Conservation (phyloP, 2,888 invertebrate species). For the Cheilosia pagana region DNA sequence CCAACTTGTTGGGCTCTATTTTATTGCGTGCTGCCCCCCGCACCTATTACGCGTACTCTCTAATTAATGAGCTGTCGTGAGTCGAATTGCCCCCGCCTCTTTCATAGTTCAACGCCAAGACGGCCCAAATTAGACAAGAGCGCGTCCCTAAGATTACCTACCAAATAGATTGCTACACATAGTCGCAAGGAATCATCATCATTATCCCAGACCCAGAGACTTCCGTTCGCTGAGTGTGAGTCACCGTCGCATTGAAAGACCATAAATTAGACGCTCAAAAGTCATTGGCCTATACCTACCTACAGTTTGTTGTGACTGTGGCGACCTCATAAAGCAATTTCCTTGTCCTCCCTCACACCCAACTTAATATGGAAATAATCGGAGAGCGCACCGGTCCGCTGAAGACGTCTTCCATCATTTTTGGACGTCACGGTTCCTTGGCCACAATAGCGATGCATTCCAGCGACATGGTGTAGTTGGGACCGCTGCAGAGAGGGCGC, state of each 20-base stretch:
- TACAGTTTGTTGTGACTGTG: conserved; percentile 43
- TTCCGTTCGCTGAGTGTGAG: conserved; percentile 57
- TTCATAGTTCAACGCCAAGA: conserved; percentile 1
- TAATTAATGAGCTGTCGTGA: conserved; percentile 69
- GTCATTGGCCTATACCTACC: conserved; percentile 47
- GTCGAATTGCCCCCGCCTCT: conserved; percentile 36
- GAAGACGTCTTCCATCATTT: conserved; percentile 69
- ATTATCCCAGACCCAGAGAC: conserved; percentile 26
- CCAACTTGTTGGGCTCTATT: conserved; percentile 40
- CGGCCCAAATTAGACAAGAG: conserved; percentile 20
- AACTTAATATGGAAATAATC: conserved; percentile 59
- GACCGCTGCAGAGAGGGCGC: not conserved
- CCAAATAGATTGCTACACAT: conserved; percentile 22
- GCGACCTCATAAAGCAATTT: conserved; percentile 51
- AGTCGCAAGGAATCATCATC: conserved; percentile 5
- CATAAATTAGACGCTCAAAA: conserved; percentile 55
- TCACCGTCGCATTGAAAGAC: conserved; percentile 21
- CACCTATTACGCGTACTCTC: conserved; percentile 10
- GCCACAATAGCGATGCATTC: conserved; percentile 11
- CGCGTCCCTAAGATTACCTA: conserved; percentile 47
- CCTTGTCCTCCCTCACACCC: conserved; percentile 22
- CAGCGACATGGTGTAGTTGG: too few relatives aligned
- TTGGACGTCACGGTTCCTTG: conserved; percentile 56
- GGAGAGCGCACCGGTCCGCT: conserved; percentile 70
- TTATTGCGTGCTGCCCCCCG: conserved; percentile 44